phyloP scores from a whole-genome alignment of 2,113 vertebrate species.

The Anser brachyrhynchus region DNA sequence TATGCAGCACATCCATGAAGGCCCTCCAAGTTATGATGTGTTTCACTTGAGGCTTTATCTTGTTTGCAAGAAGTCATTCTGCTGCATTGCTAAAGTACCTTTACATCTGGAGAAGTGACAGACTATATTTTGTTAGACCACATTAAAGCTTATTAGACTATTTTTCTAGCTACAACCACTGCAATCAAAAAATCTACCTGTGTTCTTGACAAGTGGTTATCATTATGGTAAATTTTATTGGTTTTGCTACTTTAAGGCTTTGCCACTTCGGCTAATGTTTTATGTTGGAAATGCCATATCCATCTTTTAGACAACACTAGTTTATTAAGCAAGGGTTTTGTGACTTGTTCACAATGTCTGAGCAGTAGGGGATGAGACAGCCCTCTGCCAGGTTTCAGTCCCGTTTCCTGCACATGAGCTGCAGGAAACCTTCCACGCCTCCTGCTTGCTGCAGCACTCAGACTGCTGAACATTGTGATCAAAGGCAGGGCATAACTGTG shows the following conservation, averaged over 20 bases:
- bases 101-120: neutral
- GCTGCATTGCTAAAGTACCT: neutral
- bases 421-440: neutral
- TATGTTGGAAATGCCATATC: neutral
- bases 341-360: accelerated
- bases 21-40: neutral
- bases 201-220: neutral
- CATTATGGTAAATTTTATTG: neutral
- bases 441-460: neutral
- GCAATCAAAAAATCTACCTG: neutral
- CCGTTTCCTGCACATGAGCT: neutral
- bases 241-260: neutral
- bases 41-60: neutral
- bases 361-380: neutral
- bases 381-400: neutral
- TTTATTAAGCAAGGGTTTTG: neutral
- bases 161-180: neutral
- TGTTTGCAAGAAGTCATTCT: neutral
- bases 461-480: accelerated
- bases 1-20: neutral
- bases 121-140: neutral
- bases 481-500: neutral
- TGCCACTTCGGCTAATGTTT: neutral
- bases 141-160: too few species aligned
- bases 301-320: neutral